phyloP scores from a whole-genome alignment of 2,888 invertebrate genomes.

The Shargacucullia verbasci region DNA sequence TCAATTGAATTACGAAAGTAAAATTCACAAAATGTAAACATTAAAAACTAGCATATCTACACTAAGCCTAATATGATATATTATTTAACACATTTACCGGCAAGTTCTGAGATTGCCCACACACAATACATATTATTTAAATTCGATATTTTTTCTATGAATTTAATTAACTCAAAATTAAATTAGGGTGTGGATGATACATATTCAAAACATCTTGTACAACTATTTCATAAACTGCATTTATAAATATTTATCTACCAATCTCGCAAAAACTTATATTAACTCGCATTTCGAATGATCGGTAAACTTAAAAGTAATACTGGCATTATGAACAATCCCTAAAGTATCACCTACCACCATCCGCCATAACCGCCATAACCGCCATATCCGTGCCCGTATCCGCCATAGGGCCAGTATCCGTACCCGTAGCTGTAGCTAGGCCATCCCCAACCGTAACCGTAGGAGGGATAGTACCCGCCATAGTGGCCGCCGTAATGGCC shows the following conservation, averaged over 20 bases:
- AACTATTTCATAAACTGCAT: conserved; percentile 5
- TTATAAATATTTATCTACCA: background rate
- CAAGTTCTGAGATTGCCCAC: conserved; percentile 45
- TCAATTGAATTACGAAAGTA: background rate
- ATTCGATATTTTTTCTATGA: background rate
- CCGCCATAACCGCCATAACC: conserved; percentile 62
- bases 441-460: conserved; percentile 56
- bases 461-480: conserved; percentile 51
- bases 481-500: conserved; percentile 64
- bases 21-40: conserved; percentile 21
- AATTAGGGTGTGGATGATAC: conserved; percentile 21
- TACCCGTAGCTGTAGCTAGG: conserved; percentile 62
- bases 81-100: conserved; percentile 44
- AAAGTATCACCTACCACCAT: conserved; percentile 56
- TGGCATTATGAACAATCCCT: conserved; percentile 51
- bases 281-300: conserved; percentile 39
- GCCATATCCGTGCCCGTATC: conserved; percentile 66
- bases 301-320: conserved; percentile 56
- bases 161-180: conserved; percentile 1
- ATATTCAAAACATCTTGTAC: conserved; percentile 8
- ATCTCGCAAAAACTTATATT: conserved; percentile 11
- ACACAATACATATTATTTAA: conserved; percentile 16
- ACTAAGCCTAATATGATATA: conserved; percentile 23
- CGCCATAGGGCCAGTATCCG: conserved; percentile 64
- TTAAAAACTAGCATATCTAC: conserved; percentile 25